A percentile compares a stretch with the other conserved stretches of the same genome.
Evolutionary conservation across 2,797 vertebrate species (phyloP).

Genomic region (Platalea minor): DNA sequence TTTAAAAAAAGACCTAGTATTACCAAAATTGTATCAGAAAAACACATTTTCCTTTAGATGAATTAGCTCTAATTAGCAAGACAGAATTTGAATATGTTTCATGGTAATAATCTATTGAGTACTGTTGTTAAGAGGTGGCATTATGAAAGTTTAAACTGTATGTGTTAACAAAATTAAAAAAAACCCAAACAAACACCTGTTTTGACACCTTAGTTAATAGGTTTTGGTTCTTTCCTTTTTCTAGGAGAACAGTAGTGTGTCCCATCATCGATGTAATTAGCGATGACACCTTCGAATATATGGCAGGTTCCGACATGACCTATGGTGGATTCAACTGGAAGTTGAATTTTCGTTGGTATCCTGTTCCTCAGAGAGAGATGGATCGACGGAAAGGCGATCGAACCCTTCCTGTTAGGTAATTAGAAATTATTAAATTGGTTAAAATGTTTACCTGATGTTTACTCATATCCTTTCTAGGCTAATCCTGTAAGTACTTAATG

Average conservation of each 20-base stretch:
- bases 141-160: background rate
- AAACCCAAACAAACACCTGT: too few relatives aligned
- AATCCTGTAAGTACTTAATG: background rate
- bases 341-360: constrained; percentile 84
- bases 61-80: background rate
- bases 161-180: background rate
- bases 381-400: constrained; percentile 83
- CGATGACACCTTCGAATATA: constrained; percentile 84
- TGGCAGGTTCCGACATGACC: constrained; percentile 85
- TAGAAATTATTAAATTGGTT: background rate
- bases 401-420: constrained; percentile 82
- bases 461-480: background rate
- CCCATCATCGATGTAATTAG: constrained; percentile 86
- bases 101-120: background rate
- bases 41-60: background rate
- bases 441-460: background rate
- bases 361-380: constrained; percentile 85
- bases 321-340: constrained; percentile 86
- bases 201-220: background rate
- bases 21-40: background rate
- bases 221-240: background rate
- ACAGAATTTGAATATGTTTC: background rate
- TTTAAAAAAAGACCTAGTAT: background rate
- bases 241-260: constrained; percentile 82
- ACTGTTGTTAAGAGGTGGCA: background rate